Evolutionary conservation across 2,888 invertebrate species (phyloP).

Genomic region (Diaperis boleti): DNA sequence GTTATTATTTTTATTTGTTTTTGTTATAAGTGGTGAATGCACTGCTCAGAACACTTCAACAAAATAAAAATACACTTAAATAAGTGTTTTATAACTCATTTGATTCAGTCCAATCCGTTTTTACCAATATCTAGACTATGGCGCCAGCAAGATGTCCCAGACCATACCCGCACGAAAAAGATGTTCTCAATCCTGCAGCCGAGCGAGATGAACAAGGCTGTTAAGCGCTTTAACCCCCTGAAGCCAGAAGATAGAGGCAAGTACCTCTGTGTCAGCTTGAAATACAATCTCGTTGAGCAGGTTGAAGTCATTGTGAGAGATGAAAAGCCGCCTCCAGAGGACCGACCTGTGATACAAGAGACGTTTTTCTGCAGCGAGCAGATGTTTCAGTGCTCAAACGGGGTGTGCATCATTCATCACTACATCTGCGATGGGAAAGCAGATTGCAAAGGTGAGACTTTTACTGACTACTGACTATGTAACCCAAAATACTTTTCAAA

Average conservation of each 20-base stretch:
- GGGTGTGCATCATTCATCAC: constrained; percentile 66
- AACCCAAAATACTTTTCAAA: too few relatives aligned
- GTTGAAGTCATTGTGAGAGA: constrained; percentile 58
- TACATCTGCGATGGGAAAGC: constrained; percentile 69
- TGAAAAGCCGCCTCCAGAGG: constrained; percentile 49
- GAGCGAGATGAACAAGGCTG: constrained; percentile 57
- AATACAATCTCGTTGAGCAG: constrained; percentile 57
- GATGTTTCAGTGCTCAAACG: constrained; percentile 62
- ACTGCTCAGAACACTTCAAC: too few relatives aligned
- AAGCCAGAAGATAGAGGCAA: constrained; percentile 58
- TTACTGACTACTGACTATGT: too few relatives aligned
- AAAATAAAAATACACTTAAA: too few relatives aligned
- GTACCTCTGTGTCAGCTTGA: constrained; percentile 61
- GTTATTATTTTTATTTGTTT: too few relatives aligned
- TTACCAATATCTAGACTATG: constrained; percentile 48
- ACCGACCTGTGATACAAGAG: constrained; percentile 48
- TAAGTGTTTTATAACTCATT: too few relatives aligned
- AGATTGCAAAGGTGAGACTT: too few relatives aligned
- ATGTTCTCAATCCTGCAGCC: constrained; percentile 35
- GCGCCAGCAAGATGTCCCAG: constrained; percentile 35
- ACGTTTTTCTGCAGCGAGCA: constrained; percentile 58
- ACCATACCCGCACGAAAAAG: constrained; percentile 21
- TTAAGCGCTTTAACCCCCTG: constrained; percentile 58
- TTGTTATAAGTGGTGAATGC: too few relatives aligned
- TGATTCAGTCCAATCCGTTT: too few relatives aligned